Evolutionary conservation across 2,797 vertebrate species (phyloP), one percentile per base, ranked within the genome.

Genomic region (Uromys caudimaculatus): DNA sequence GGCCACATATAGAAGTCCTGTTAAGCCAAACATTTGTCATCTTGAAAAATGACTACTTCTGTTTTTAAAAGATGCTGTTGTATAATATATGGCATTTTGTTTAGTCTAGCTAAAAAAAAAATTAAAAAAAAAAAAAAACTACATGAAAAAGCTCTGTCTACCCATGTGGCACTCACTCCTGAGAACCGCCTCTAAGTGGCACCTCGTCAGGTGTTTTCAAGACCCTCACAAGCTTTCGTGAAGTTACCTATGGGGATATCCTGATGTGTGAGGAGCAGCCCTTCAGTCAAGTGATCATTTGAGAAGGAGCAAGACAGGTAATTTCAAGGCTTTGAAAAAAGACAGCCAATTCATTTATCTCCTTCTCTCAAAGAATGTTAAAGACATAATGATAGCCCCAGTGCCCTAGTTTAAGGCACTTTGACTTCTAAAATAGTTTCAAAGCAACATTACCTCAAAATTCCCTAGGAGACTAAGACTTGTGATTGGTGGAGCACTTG

Each of bases 381-480:
- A 85, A 77, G 44, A 95, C 41, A 89, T 27, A 94, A 87, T 85
- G 60, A 93, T 41, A 47, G 44, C 78, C 50, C 13, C 82, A 83
- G 47, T 10, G 38, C 82, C 60, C 11, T 85, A 79, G n/a, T 10
- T 86, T 75, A 95, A 95, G 73, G 96, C 96, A 96, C 21, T 83
- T 88, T 2, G 41, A 69, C 50, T 93, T 77, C 71, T 95, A 77
- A 95, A 89, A 91, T 52, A 93, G 81, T 91, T 92, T 79, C n/a
- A 91, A 93, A 90, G 84, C 97, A 67, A 95, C 88, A 97, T 90
- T 99, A 99, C 99, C 99, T 99, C 99, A 99, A 99, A 99, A 98
- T 99, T 99, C 98, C 99, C 99, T 98, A 99, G 99, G 96, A 99
- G 99, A 98, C 99, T 99, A 98, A 99, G 99, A 98, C 99, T 99